Percentiles rank a stretch among this genome's conserved stretches.
Evolutionary conservation across 2,797 vertebrate genomes (phyloP).

Genomic region (Sebastes variabilis): DNA sequence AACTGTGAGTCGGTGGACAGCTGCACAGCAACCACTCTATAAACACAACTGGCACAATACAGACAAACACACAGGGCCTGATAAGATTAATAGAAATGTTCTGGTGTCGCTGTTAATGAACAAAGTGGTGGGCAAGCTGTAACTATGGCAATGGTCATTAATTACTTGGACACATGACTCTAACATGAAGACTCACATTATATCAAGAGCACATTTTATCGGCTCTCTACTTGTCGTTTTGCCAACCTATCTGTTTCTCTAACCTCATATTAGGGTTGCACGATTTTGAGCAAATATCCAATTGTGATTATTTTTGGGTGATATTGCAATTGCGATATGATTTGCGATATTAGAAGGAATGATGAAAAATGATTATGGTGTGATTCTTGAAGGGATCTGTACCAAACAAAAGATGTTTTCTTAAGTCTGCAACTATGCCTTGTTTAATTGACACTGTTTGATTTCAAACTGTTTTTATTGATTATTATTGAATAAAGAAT

Average conservation of each 20-base stretch:
- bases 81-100: constrained; percentile 37
- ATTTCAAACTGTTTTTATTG: too few relatives aligned
- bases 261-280: neutral
- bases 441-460: too few relatives aligned
- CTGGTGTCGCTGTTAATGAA: constrained; percentile 10
- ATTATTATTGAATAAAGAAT: too few relatives aligned
- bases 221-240: neutral
- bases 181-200: neutral
- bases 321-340: too few relatives aligned
- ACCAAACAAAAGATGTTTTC: too few relatives aligned
- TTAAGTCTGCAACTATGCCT: neutral
- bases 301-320: too few relatives aligned
- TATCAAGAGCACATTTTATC: neutral
- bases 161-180: neutral
- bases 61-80: constrained; percentile 13
- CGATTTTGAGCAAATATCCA: too few relatives aligned
- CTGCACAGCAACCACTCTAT: constrained; percentile 54
- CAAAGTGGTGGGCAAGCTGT: constrained; percentile 1
- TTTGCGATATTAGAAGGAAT: too few relatives aligned
- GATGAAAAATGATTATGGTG: too few relatives aligned
- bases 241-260: neutral
- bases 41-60: constrained; percentile 26
- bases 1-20: constrained; percentile 20
- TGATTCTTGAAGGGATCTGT: too few relatives aligned
- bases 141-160: constrained; percentile 8